These are phyloP conservation scores for Aphidius ervi DNA, from an alignment of 1,140 invertebrate genomes.

Conservation along the genomic window DNA sequence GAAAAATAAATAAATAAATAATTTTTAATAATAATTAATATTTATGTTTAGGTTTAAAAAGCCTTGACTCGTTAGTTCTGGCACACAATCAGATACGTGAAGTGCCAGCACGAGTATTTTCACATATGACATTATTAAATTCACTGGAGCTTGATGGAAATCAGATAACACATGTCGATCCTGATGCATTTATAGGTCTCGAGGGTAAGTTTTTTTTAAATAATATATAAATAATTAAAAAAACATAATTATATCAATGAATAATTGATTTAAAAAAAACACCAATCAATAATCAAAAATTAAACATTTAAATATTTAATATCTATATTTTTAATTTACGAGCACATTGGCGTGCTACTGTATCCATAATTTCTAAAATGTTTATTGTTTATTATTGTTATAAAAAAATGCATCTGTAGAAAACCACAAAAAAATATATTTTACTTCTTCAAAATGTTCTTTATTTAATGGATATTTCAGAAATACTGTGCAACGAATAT, in stretches of 20 bases:
- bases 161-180: slow-evolving; percentile 72
- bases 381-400: no score
- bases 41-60: slow-evolving; percentile 62
- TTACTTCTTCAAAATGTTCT: no score
- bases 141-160: slow-evolving; percentile 84
- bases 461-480: no score
- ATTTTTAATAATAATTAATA: slow-evolving; percentile 13
- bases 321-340: no score
- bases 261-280: background rate
- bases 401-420: no score
- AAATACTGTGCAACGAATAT: no score
- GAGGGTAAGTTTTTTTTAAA: slow-evolving; percentile 64
- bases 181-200: slow-evolving; percentile 77
- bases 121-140: slow-evolving; percentile 72
- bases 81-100: slow-evolving; percentile 77
- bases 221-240: background rate
- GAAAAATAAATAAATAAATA: slow-evolving; percentile 11
- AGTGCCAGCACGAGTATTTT: slow-evolving; percentile 75
- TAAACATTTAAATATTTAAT: no score
- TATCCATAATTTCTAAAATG: no score
- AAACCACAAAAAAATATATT: no score
- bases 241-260: background rate
- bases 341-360: no score
- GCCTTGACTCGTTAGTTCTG: slow-evolving; percentile 75
- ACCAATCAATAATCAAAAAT: background rate